phyloP scores from a whole-genome alignment of 2,113 vertebrate genomes.

The Tachysurus fulvidraco region DNA sequence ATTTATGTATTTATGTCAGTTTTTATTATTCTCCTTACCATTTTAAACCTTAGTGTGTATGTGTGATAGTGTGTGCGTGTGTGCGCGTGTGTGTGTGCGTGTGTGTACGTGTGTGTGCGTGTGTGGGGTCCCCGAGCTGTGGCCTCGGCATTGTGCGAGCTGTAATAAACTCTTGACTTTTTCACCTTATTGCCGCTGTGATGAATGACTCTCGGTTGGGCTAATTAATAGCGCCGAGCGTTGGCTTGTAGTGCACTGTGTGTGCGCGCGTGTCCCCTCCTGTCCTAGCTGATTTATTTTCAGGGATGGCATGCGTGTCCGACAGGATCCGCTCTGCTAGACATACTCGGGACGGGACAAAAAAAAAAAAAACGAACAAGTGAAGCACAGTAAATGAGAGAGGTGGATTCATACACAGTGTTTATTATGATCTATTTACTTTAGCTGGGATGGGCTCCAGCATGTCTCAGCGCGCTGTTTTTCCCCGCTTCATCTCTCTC shows the following conservation, averaged over 20 bases:
- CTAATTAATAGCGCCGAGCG: constrained; percentile 72
- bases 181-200: constrained; percentile 75
- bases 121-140: constrained; percentile 55
- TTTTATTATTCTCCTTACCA: constrained; percentile 6
- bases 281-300: constrained; percentile 45
- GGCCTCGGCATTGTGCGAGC: constrained; percentile 61
- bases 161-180: constrained; percentile 81
- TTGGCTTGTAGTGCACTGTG: constrained; percentile 59
- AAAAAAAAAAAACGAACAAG: not conserved
- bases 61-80: constrained; percentile 52
- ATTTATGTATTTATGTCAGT: constrained; percentile 42
- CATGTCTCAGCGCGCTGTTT: not conserved
- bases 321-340: constrained; percentile 26
- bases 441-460: constrained; percentile 15
- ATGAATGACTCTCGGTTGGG: constrained; percentile 73
- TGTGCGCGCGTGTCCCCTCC: constrained; percentile 46
- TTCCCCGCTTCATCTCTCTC: constrained; percentile 17
- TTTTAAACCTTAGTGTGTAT: constrained; percentile 55
- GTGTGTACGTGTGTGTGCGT: constrained; percentile 59
- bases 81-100: constrained; percentile 50
- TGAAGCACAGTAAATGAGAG: constrained; percentile 15
- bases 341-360: not conserved
- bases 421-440: constrained; percentile 49
- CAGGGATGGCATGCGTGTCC: constrained; percentile 26
- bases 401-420: constrained; percentile 32